Percentiles rank a stretch among this genome's conserved stretches.
phyloP scores from a whole-genome alignment of 2,113 vertebrate species.

The Albula glossodonta region DNA sequence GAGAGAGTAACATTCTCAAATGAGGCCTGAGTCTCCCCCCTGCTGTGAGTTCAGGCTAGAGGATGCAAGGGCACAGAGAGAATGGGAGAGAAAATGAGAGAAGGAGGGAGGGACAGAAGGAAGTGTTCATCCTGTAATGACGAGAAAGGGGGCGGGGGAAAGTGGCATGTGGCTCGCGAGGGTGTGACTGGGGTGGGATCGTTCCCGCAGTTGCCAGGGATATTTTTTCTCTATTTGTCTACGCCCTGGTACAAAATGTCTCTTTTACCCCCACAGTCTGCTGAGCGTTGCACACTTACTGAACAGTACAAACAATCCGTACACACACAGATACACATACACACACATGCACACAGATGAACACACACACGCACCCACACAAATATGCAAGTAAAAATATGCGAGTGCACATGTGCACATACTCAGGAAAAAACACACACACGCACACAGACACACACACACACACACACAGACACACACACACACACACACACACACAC shows the following conservation, averaged over 20 bases:
- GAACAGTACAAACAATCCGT: constrained; percentile 54
- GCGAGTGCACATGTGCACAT: background rate
- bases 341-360: constrained; percentile 9
- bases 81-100: background rate
- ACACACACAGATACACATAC: constrained; percentile 52
- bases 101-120: background rate
- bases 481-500: constrained; percentile 1
- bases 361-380: constrained; percentile 45
- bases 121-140: constrained; percentile 26
- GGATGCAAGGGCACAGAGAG: background rate
- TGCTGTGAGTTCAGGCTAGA: background rate
- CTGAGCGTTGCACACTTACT: constrained; percentile 43
- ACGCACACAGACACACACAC: constrained; percentile 12
- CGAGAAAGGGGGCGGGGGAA: constrained; percentile 19
- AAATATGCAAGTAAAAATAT: constrained; percentile 46
- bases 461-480: constrained; percentile 26
- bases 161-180: constrained; percentile 22
- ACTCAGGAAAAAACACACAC: background rate
- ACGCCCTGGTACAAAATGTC: constrained; percentile 57
- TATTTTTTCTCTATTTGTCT: constrained; percentile 69
- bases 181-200: constrained; percentile 67
- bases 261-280: constrained; percentile 33
- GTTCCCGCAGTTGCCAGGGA: constrained; percentile 56
- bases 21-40: background rate
- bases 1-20: background rate